Conservation (phyloP, 2,888 invertebrate species). For the Osedax frankpressi region DNA sequence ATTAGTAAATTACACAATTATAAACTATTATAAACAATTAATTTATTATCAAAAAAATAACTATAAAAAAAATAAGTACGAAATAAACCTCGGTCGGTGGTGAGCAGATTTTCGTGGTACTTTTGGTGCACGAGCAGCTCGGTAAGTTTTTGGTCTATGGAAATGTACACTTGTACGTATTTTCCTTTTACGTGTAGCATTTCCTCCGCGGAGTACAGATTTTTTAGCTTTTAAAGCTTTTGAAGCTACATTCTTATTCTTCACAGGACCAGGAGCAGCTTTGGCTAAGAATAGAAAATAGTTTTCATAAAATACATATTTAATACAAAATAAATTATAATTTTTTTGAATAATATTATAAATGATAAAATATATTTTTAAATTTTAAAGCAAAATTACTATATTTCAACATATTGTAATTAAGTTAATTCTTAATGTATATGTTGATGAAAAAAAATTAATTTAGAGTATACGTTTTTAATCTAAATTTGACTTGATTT, state of each 20-base stretch:
- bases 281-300: not conserved
- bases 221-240: constrained; percentile 51
- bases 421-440: no score
- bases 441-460: no score
- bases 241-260: constrained; percentile 7
- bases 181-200: constrained; percentile 74
- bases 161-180: constrained; percentile 90
- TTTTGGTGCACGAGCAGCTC: constrained; percentile 77
- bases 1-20: not conserved
- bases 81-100: constrained; percentile 64
- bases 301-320: not conserved
- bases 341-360: not conserved
- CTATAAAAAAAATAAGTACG: no score
- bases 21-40: no score
- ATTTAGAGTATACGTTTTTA: no score
- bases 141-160: constrained; percentile 81
- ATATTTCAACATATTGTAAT: no score
- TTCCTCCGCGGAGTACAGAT: constrained; percentile 76
- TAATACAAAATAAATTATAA: not conserved
- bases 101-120: constrained; percentile 90
- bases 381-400: no score
- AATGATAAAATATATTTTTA: no score
- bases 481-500: no score
- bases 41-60: no score
- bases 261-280: not conserved